A percentile compares a stretch with the other conserved stretches of the same genome.
These are phyloP conservation scores for Argyrosomus regius DNA, from an alignment of 2,797 vertebrate species.

Conservation along the genomic window DNA sequence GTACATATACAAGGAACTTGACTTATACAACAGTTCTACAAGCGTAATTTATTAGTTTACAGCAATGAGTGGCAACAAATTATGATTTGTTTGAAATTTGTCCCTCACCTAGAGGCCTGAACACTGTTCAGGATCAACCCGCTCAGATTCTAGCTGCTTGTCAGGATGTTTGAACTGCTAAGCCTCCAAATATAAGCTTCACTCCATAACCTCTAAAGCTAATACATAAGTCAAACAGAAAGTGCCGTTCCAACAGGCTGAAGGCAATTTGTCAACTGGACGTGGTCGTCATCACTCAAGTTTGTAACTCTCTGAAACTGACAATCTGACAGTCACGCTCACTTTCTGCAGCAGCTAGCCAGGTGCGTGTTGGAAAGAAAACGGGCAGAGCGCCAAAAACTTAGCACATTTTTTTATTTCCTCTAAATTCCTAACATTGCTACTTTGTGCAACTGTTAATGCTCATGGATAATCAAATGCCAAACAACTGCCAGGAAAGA, in stretches of 20 bases:
- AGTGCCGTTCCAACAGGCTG: neutral
- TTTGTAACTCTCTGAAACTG: slow-evolving; percentile 24
- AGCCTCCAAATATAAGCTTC: slow-evolving; percentile 11
- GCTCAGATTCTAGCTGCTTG: slow-evolving; percentile 14
- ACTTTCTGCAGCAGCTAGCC: slow-evolving; percentile 21
- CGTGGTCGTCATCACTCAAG: slow-evolving; percentile 39
- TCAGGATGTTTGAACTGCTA: slow-evolving; percentile 19
- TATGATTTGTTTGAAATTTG: too few species aligned
- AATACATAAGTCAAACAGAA: slow-evolving; percentile 4
- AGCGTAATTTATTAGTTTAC: too few species aligned
- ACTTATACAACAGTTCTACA: too few species aligned
- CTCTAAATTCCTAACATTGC: slow-evolving; percentile 32
- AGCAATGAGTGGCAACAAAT: too few species aligned
- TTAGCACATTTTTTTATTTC: neutral
- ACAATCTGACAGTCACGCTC: slow-evolving; percentile 26
- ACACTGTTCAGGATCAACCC: neutral
- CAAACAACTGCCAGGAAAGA: slow-evolving; percentile 20
- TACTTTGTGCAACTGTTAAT: neutral
- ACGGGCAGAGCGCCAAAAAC: slow-evolving; percentile 28
- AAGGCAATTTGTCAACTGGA: slow-evolving; percentile 18
- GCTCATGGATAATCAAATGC: slow-evolving; percentile 24
- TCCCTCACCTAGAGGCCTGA: neutral
- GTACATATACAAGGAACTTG: too few species aligned
- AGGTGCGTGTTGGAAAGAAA: slow-evolving; percentile 30
- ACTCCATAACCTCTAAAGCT: neutral